A percentile compares a stretch with the other conserved stretches of the same genome.
phyloP scores from a whole-genome alignment of 2,888 invertebrate genomes.

The Perdita meconis region DNA sequence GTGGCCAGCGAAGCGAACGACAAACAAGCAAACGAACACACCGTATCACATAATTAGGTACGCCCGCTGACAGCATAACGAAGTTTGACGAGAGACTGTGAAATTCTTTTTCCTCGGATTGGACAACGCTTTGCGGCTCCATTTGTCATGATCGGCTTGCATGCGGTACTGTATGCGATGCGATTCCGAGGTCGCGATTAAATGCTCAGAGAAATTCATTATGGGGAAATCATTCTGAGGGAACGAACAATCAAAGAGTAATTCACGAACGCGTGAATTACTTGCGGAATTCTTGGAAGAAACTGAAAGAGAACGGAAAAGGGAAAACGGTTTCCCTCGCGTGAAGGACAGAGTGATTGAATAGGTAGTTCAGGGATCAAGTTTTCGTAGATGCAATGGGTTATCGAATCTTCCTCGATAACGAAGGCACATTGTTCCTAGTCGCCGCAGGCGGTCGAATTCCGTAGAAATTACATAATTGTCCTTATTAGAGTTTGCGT shows the following conservation, averaged over 20 bases:
- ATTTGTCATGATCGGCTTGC: neutral
- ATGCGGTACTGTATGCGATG: neutral
- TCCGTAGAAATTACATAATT: conserved; percentile 81
- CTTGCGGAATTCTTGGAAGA: too few relatives aligned
- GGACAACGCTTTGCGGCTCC: conserved; percentile 10
- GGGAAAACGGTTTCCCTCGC: neutral
- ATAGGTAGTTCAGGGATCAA: conserved; percentile 4
- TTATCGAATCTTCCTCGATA: conserved; percentile 50
- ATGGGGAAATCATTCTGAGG: neutral
- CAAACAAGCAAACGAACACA: conserved; percentile 75
- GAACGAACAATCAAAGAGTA: neutral
- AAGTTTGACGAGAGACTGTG: conserved; percentile 65
- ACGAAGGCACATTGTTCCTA: conserved; percentile 75
- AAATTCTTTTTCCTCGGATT: conserved; percentile 32
- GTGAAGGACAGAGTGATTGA: neutral
- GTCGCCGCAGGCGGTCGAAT: conserved; percentile 77
- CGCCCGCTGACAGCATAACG: conserved; percentile 70
- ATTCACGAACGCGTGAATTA: too few relatives aligned
- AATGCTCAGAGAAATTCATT: neutral
- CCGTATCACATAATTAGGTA: conserved; percentile 75
- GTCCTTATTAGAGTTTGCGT: conserved; percentile 81
- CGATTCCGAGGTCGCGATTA: conserved; percentile 2
- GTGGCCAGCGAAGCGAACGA: conserved; percentile 68
- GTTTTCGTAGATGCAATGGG: too few relatives aligned
- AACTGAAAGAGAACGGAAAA: neutral